Evolutionary conservation across 1,140 invertebrate genomes (phyloP).

Genomic region (Bombus consobrinus): DNA sequence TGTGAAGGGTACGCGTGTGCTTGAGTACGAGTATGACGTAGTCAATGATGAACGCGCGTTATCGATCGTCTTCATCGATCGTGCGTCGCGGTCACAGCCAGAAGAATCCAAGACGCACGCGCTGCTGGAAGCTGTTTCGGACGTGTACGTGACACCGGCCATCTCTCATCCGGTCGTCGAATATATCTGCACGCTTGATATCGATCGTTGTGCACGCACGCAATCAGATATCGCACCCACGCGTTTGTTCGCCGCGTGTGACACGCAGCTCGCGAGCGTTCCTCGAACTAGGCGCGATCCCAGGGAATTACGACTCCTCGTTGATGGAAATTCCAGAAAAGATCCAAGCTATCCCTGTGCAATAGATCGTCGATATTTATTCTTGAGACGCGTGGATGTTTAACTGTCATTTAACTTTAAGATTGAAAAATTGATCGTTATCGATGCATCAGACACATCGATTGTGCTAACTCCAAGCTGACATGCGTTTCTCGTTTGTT

Average conservation of each 20-base stretch:
- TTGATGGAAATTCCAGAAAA: not conserved
- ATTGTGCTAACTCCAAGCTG: too few relatives aligned
- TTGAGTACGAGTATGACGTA: not conserved
- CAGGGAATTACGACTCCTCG: not conserved
- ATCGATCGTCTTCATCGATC: slow-evolving; percentile 20
- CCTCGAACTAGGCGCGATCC: slow-evolving; percentile 5
- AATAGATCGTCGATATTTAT: not conserved
- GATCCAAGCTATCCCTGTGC: not conserved
- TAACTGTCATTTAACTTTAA: too few relatives aligned
- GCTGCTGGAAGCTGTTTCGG: slow-evolving; percentile 36
- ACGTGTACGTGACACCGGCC: slow-evolving; percentile 40
- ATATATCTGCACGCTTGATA: slow-evolving; percentile 44
- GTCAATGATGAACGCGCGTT: slow-evolving; percentile 16
- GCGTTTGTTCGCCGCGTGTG: slow-evolving; percentile 15
- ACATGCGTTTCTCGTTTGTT: too few relatives aligned
- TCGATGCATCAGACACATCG: too few relatives aligned
- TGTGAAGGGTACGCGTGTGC: slow-evolving; percentile 33
- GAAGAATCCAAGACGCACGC: slow-evolving; percentile 28
- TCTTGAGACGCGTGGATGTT: not conserved
- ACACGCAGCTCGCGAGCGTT: slow-evolving; percentile 21
- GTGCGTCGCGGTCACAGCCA: not conserved
- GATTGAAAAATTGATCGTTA: too few relatives aligned
- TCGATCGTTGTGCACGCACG: slow-evolving; percentile 45
- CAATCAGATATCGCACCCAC: slow-evolving; percentile 48
- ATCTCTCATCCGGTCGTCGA: slow-evolving; percentile 53